Evolutionary conservation across 2,113 vertebrate genomes (phyloP).

Genomic region (Brachionichthys hirsutus): DNA sequence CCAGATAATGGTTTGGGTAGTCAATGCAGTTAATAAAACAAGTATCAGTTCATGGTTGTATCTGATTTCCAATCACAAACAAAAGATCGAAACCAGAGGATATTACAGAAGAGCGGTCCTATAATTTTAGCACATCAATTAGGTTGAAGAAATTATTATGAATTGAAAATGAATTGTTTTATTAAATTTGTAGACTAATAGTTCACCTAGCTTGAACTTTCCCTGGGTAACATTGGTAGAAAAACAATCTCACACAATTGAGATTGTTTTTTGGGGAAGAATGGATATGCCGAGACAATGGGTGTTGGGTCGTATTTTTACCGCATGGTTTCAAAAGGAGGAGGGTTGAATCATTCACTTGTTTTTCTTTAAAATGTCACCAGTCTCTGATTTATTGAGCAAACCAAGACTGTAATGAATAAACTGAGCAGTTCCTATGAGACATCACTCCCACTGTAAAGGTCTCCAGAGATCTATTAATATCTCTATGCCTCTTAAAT

Average conservation of each 20-base stretch:
- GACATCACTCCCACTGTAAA: neutral
- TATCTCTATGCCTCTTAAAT: neutral
- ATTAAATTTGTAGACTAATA: too few relatives aligned
- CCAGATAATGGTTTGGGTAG: too few relatives aligned
- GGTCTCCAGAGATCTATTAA: neutral
- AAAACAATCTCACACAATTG: constrained; percentile 53
- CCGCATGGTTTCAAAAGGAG: constrained; percentile 52
- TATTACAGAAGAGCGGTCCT: too few relatives aligned
- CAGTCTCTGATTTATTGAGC: constrained; percentile 42
- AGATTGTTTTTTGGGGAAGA: constrained; percentile 67
- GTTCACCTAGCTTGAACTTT: constrained; percentile 22
- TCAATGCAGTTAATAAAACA: too few relatives aligned
- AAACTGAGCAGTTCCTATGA: neutral
- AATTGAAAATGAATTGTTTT: too few relatives aligned
- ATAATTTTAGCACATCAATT: too few relatives aligned
- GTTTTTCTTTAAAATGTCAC: constrained; percentile 58
- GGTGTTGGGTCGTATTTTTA: constrained; percentile 56
- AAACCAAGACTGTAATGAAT: constrained; percentile 12
- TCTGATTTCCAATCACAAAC: too few relatives aligned
- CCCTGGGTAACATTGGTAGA: constrained; percentile 19
- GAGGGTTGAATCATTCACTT: constrained; percentile 41
- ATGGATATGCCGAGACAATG: constrained; percentile 62
- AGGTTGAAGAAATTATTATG: too few relatives aligned
- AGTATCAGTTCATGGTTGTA: too few relatives aligned
- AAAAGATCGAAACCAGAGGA: too few relatives aligned